These are phyloP conservation scores for Cyprinella venusta DNA, from an alignment of 2,797 vertebrate genomes.

Conservation along the genomic window DNA sequence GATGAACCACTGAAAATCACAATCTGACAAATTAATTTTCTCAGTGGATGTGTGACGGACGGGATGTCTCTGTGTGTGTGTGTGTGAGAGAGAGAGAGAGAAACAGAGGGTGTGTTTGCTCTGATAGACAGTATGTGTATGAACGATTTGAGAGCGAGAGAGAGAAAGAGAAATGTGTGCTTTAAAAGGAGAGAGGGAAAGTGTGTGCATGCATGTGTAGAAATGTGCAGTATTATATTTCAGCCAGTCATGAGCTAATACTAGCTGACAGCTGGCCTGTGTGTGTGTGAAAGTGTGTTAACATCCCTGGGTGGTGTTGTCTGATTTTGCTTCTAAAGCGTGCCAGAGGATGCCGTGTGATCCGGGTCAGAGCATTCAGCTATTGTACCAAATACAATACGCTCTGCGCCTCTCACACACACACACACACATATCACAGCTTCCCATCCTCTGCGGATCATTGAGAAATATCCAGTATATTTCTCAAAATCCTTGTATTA, in stretches of 20 bases:
- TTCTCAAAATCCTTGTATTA: background rate
- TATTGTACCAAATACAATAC: constrained; percentile 15
- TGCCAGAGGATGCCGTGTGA: constrained; percentile 35
- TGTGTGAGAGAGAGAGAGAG: background rate
- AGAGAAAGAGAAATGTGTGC: background rate
- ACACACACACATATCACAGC: background rate
- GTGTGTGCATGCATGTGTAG: background rate
- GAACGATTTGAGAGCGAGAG: background rate
- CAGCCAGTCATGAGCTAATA: constrained; percentile 44
- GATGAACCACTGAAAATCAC: constrained; percentile 34
- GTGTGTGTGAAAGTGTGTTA: constrained; percentile 43
- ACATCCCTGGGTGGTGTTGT: constrained; percentile 41
- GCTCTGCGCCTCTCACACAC: background rate
- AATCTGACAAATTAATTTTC: constrained; percentile 34
- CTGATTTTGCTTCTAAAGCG: constrained; percentile 37
- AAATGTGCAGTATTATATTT: constrained; percentile 38
- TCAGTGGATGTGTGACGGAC: background rate
- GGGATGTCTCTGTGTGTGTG: background rate
- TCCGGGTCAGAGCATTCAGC: constrained; percentile 30
- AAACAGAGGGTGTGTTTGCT: background rate
- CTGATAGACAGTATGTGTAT: constrained; percentile 13
- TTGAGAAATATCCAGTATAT: background rate
- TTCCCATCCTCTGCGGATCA: background rate
- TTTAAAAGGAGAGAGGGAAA: no score
- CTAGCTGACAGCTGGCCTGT: constrained; percentile 44